Conservation (phyloP, 2,888 invertebrate species). For the Thecocarcelia acutangulata region DNA sequence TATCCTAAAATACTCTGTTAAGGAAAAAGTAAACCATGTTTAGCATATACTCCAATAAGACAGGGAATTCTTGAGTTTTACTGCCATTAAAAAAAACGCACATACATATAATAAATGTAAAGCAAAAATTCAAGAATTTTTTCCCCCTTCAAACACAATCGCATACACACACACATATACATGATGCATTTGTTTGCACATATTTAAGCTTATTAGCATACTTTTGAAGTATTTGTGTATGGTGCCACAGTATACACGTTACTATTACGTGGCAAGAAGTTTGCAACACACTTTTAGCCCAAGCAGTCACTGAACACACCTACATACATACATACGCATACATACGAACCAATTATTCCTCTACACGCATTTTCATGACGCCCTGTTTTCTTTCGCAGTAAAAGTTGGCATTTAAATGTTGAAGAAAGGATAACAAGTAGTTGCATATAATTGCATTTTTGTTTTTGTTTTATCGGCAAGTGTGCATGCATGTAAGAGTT, state of each 20-base stretch:
- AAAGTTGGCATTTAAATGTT: background rate
- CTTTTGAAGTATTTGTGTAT: slow-evolving; percentile 8
- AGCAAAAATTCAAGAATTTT: background rate
- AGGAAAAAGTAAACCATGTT: slow-evolving; percentile 59
- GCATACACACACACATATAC: background rate
- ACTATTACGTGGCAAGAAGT: background rate
- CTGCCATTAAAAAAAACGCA: too few species aligned
- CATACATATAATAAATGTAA: background rate
- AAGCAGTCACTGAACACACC: background rate
- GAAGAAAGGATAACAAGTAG: background rate
- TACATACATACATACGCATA: background rate
- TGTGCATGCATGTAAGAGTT: too few species aligned
- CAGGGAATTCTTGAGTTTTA: background rate
- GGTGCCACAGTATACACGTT: background rate
- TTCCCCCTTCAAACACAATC: background rate
- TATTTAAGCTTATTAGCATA: slow-evolving; percentile 44
- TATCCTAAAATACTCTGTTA: slow-evolving; percentile 48
- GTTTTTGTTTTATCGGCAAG: background rate
- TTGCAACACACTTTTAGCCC: slow-evolving; percentile 1
- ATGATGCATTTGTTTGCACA: too few species aligned
- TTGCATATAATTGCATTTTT: slow-evolving; percentile 35
- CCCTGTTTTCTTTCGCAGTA: background rate
- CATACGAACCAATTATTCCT: slow-evolving; percentile 19
- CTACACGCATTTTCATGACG: slow-evolving; percentile 10
- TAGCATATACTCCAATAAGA: slow-evolving; percentile 7